Conservation (phyloP, 2,113 vertebrate species). For the Centropristis striata region DNA sequence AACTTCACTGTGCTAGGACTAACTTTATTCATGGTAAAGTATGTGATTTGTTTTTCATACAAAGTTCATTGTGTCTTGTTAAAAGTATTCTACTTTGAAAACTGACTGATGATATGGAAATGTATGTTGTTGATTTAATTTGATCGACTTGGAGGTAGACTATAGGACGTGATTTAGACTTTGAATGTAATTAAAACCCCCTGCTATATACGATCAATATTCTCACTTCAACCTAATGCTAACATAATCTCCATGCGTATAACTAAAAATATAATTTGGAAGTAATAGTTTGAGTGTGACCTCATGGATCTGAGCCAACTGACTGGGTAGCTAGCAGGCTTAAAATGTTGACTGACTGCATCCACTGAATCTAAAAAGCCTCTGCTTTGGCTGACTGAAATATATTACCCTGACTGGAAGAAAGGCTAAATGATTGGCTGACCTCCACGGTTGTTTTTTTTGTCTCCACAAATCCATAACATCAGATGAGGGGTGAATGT, state of each 20-base stretch:
- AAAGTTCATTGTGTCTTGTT: too few species aligned
- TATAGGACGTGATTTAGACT: too few species aligned
- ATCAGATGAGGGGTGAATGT: constrained; percentile 6
- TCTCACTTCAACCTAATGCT: neutral
- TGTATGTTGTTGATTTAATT: too few species aligned
- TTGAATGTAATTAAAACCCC: too few species aligned
- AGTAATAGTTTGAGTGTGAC: neutral
- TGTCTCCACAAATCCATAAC: constrained; percentile 41
- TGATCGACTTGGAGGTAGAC: too few species aligned
- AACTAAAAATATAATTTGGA: neutral
- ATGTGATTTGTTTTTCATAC: too few species aligned
- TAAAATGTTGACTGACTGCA: constrained; percentile 22
- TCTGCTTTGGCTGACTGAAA: neutral
- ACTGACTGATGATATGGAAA: too few species aligned
- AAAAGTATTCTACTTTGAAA: too few species aligned
- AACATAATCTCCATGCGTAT: neutral
- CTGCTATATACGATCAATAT: neutral
- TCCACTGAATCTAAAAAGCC: constrained; percentile 19
- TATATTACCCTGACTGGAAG: constrained; percentile 42
- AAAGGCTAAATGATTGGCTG: constrained; percentile 16
- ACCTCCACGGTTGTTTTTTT: neutral
- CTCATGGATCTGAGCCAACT: neutral
- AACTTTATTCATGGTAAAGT: too few species aligned
- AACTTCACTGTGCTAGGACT: too few species aligned
- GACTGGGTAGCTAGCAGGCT: neutral